A percentile compares a stretch with the other conserved stretches of the same genome.
Evolutionary conservation across 92 coral and sea anemone genomes (phyloP).

Genomic region (Siderastrea siderea): DNA sequence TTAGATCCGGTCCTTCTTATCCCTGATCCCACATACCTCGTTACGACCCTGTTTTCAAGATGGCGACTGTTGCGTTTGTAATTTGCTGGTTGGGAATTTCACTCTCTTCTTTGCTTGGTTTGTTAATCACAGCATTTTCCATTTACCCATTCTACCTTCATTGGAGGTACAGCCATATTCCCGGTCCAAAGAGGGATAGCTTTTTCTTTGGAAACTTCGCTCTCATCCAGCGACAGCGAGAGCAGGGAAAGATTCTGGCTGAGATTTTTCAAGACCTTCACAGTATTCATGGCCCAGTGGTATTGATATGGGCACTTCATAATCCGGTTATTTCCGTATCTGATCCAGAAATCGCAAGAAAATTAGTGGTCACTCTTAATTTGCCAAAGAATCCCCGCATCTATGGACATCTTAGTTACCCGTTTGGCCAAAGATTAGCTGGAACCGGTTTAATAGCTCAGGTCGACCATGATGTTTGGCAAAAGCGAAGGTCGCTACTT

Average conservation of each 20-base stretch:
- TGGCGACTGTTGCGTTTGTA: slow-evolving; percentile 3
- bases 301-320: slow-evolving; percentile 66
- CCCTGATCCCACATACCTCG: no score
- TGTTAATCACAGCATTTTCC: not conserved
- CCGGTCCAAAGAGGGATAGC: slow-evolving; percentile 50
- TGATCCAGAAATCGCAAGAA: slow-evolving; percentile 69
- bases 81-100: not conserved
- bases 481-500: slow-evolving; percentile 73
- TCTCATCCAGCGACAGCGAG: slow-evolving; percentile 9
- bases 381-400: slow-evolving; percentile 61
- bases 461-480: slow-evolving; percentile 79
- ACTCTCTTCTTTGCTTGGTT: not conserved
- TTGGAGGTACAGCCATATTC: slow-evolving; percentile 37
- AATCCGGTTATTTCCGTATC: slow-evolving; percentile 43
- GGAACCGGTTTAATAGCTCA: slow-evolving; percentile 80
- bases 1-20: no score
- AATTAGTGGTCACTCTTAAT: slow-evolving; percentile 62
- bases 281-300: slow-evolving; percentile 41
- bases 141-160: slow-evolving; percentile 33
- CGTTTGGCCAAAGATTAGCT: slow-evolving; percentile 73
- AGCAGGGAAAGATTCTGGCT: not conserved
- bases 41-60: not conserved
- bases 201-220: slow-evolving; percentile 46
- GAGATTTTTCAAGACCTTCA: slow-evolving; percentile 2
- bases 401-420: slow-evolving; percentile 52